A percentile compares a stretch with the other conserved stretches of the same genome.
Conservation (phyloP, 1,140 invertebrate genomes). For the Oryctes rhinoceros region DNA sequence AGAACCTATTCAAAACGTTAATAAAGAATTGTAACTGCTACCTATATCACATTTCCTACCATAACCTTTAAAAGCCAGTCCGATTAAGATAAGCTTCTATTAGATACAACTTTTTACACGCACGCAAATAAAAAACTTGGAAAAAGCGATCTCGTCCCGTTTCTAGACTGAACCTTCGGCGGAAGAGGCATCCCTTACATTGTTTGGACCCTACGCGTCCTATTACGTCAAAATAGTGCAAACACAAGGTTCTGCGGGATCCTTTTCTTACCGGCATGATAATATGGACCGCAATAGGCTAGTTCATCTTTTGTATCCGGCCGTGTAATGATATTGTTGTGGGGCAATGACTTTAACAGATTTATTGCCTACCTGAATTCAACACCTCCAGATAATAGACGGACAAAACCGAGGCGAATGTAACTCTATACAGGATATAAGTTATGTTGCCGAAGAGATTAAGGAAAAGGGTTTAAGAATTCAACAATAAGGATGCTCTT, state of each 20-base stretch:
- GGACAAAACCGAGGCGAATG: background rate
- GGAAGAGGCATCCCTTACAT: conserved; percentile 14
- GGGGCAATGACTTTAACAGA: conserved; percentile 29
- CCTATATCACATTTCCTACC: no score
- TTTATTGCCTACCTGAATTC: conserved; percentile 26
- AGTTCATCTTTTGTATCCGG: conserved; percentile 15
- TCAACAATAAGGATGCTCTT: background rate
- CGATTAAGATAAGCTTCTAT: background rate
- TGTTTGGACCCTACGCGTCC: conserved; percentile 17
- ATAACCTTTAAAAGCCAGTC: no score
- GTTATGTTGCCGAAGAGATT: no score
- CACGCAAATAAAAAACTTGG: background rate
- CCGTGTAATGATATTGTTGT: conserved; percentile 29
- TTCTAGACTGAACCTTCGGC: background rate
- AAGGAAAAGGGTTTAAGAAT: no score
- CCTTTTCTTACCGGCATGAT: background rate
- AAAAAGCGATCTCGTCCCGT: background rate
- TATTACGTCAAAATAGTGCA: conserved; percentile 24
- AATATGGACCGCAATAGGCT: background rate
- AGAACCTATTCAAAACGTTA: no score
- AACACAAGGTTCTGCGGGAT: background rate
- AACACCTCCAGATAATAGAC: conserved; percentile 24
- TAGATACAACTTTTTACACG: background rate
- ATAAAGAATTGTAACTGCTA: no score
- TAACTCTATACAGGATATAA: no score